Evolutionary conservation across 2,113 vertebrate species (phyloP), one percentile per base, ranked within the genome.

Genomic region (Syngnathus typhle): DNA sequence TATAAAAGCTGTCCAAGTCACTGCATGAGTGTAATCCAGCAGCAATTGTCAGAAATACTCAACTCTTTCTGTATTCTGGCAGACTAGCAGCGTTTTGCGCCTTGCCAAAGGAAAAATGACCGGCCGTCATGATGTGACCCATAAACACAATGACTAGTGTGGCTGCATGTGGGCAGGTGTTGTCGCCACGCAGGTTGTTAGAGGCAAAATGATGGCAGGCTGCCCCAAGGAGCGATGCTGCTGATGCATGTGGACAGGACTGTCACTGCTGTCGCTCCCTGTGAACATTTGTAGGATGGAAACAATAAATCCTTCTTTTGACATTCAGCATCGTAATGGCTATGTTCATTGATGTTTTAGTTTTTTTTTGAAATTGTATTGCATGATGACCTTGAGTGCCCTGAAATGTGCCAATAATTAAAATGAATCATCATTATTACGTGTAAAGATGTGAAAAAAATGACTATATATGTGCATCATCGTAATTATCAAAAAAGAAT

Each of bases 211-310:
- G 18, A 74, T 78, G 75, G 61, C 76, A 69, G 64, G 75, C 56
- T 6, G 27, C 74, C 12, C 67, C 9, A 16, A 43, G 75, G 60
- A 66, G 8, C 51, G 7, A 16, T 43, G 73, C 39, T 16, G 62
- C 18, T 87, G 79, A 85, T 87, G 64, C 3, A 41, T 81, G 59
- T 62, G 81, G 85, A 88, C 85, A 85, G 79, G 37, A 60, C 72
- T 75, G 83, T 81, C 84, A 75, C 80, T 60, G 78, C 73, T 85
- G 84, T 86, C 85, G 81, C 80, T 60, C 78, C 74, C 56, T 63
- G 65, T 83, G 68, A 73, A 62, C 41, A 43, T 27, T n/a, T 13
- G 55, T 55, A 41, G 47, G 18, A 60, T 71, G 69, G 0, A 9
- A 15, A 15, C n/a, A 61, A 18, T n/a, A 18, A 65, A 65, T 60